These are phyloP conservation scores for Halocynthia aurantium DNA, from an alignment of 23 tunicate species.

Conservation along the genomic window DNA sequence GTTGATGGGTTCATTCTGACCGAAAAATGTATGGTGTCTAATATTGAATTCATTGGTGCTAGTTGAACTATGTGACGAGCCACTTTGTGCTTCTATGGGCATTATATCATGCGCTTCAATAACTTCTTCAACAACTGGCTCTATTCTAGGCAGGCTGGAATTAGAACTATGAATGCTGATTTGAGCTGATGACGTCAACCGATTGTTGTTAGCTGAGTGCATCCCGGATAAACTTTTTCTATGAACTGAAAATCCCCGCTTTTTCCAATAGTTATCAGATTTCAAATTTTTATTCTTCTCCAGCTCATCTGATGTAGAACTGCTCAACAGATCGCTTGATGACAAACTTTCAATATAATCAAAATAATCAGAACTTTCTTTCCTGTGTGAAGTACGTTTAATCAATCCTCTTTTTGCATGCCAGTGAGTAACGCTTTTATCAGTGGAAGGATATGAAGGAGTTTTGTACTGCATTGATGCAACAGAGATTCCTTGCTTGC, in stretches of 20 bases:
- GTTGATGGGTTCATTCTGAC: too few relatives aligned
- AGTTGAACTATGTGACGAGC: not conserved
- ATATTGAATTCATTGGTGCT: not conserved
- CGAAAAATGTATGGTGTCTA: not conserved
- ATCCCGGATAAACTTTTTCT: not conserved
- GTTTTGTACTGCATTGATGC: too few relatives aligned
- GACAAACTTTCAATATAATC: too few relatives aligned
- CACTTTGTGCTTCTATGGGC: not conserved
- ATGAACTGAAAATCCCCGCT: not conserved
- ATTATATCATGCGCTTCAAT: not conserved
- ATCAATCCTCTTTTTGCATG: too few relatives aligned
- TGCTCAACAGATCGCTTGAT: too few relatives aligned
- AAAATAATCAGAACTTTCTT: too few relatives aligned
- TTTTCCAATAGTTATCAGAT: not conserved
- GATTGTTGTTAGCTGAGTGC: not conserved
- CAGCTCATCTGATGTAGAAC: too few relatives aligned
- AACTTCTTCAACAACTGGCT: conserved; percentile 7
- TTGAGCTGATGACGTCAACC: not conserved
- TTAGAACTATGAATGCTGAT: not conserved
- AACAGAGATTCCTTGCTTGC: too few relatives aligned
- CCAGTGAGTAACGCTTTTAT: too few relatives aligned
- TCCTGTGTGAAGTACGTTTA: too few relatives aligned
- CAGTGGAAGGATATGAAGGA: too few relatives aligned
- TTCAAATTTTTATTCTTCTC: too few relatives aligned
- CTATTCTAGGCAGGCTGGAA: not conserved